phyloP scores from a whole-genome alignment of 1,140 invertebrate species.

The Samia ricini region DNA sequence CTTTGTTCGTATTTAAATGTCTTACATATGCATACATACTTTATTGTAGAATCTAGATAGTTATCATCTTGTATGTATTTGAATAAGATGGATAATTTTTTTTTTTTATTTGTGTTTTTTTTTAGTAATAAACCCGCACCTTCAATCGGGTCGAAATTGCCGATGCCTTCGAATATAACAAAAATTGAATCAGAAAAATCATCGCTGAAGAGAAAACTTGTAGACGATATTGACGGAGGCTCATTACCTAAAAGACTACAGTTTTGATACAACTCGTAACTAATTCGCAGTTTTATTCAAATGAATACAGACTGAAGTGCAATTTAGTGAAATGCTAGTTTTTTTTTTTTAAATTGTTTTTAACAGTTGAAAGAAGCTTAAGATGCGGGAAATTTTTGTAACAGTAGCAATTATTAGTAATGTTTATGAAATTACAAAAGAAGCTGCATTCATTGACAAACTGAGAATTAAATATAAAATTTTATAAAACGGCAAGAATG shows the following conservation, averaged over 20 bases:
- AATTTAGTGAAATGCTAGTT: conserved; percentile 26
- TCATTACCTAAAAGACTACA: conserved; percentile 82
- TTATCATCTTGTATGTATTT: too few relatives aligned
- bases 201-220: conserved; percentile 86
- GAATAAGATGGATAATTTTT: too few relatives aligned
- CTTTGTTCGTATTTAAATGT: too few relatives aligned
- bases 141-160: conserved; percentile 87
- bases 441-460: neutral
- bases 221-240: conserved; percentile 84
- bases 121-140: conserved; percentile 93
- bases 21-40: too few relatives aligned
- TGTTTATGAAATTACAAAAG: neutral
- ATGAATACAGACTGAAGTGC: conserved; percentile 34
- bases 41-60: too few relatives aligned
- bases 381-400: neutral
- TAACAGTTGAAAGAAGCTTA: neutral
- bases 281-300: conserved; percentile 24
- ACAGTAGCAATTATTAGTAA: neutral
- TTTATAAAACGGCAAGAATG: neutral
- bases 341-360: neutral
- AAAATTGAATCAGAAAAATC: conserved; percentile 80
- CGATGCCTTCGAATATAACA: conserved; percentile 84
- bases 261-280: conserved; percentile 63
- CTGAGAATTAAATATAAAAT: neutral
- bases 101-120: conserved; percentile 25